Evolutionary conservation across 2,113 vertebrate species (phyloP), one percentile per base, ranked within the genome.

Genomic region (Oenanthe melanoleuca): DNA sequence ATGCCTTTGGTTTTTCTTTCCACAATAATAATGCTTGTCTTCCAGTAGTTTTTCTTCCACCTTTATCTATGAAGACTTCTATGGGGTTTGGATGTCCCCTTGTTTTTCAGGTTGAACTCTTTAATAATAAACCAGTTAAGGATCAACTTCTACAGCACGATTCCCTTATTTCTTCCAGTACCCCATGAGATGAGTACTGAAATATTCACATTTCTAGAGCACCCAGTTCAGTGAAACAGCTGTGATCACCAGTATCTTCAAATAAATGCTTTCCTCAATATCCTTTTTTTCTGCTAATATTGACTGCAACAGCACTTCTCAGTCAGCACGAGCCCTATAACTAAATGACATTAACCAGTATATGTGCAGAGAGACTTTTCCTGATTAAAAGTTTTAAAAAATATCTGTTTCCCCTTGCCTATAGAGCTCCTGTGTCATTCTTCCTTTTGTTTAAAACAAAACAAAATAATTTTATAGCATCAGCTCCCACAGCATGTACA

Each of bases 101-200:
- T 8, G 3, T 29, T 81, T 44, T 66, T 66, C 60, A 70, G 26
- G 67, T 2, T 47, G 40, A 56, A 49, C 13, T 69, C 25, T n/a
- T 37, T 21, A 24, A 34, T 34, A 75, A 67, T 50, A 67, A 81
- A 66, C 1, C 12, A 77, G 24, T 59, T 23, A 57, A 78, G 73
- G 65, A 78, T 21, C 13, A 53, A 26, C 44, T 74, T 25, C 37
- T 80, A 23, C 10, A 61, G 37, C 0, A 0, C 20, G 69, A 65
- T 61, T 86, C 55, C 28, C 15, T 2, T 65, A 26, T 72, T 85
- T 86, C 37, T 63, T 73, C 37, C 56, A 33, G 19, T 55, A 47
- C 9, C 28, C n/a, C 25, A 8, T 24, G 33, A 84, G 18, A 37
- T 0, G 0, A 55, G 16, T 67, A 57, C 15, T 65, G 52, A 9